These are phyloP conservation scores for Malurus splendens DNA, from an alignment of 2,797 vertebrate genomes.

Conservation along the genomic window DNA sequence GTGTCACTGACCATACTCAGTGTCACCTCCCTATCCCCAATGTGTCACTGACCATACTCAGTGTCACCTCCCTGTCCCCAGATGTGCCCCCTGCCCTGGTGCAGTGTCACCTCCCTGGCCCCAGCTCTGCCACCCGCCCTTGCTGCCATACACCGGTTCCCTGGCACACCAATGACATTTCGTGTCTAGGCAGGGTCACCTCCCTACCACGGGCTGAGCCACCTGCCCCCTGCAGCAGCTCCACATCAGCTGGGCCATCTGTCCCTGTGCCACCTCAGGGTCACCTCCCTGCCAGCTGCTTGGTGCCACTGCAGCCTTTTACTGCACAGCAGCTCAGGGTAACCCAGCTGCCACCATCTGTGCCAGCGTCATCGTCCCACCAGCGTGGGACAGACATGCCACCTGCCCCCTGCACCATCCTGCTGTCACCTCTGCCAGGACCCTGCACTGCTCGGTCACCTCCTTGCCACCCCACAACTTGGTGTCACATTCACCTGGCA, in stretches of 20 bases:
- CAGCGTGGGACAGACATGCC: neutral
- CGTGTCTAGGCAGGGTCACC: neutral
- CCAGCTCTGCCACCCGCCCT: neutral
- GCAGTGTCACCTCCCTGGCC: neutral
- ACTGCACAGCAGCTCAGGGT: neutral
- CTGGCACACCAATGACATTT: rapidly evolving
- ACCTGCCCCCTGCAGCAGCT: neutral
- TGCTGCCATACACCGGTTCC: neutral
- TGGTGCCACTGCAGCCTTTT: neutral
- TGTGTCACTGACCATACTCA: neutral
- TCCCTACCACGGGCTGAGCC: neutral
- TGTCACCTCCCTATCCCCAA: neutral
- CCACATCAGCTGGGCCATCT: neutral
- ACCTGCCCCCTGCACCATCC: neutral
- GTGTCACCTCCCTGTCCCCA: neutral
- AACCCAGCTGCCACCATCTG: neutral
- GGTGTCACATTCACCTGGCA: neutral
- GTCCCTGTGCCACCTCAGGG: neutral
- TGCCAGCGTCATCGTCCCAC: neutral
- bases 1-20: rapidly evolving
- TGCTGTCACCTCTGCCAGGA: neutral
- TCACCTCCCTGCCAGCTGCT: neutral
- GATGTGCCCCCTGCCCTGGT: rapidly evolving
- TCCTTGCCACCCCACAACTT: neutral
- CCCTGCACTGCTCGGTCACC: neutral